Percentiles rank a stretch among this genome's conserved stretches.
Conservation (phyloP, 1,140 invertebrate genomes). For the Hypothenemus hampei region DNA sequence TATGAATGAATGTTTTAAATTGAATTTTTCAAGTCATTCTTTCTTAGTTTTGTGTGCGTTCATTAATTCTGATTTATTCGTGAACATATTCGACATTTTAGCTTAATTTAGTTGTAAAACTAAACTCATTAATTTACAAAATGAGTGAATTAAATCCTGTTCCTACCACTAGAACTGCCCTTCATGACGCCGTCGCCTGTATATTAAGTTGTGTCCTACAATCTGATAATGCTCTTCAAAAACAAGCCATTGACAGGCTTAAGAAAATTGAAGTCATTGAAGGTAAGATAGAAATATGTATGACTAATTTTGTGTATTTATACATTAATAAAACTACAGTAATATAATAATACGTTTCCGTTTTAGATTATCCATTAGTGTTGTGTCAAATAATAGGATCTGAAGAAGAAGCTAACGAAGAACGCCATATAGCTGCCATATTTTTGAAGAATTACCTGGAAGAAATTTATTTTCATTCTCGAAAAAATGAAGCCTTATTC, state of each 20-base stretch:
- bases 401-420: slow-evolving; percentile 2
- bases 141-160: too few species aligned
- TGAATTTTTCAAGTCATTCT: too few species aligned
- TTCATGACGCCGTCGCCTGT: slow-evolving; percentile 12
- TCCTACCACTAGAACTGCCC: neutral
- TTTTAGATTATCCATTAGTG: slow-evolving; percentile 23
- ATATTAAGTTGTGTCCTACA: slow-evolving; percentile 14
- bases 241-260: neutral
- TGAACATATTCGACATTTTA: too few species aligned
- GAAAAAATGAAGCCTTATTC: neutral
- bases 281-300: slow-evolving; percentile 1
- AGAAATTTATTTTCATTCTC: neutral
- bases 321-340: neutral
- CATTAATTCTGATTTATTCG: too few species aligned
- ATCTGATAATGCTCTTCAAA: slow-evolving; percentile 7
- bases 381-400: slow-evolving; percentile 12
- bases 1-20: too few species aligned
- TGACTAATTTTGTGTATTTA: neutral
- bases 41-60: too few species aligned
- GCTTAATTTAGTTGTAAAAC: too few species aligned
- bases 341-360: neutral
- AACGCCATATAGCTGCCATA: slow-evolving; percentile 16
- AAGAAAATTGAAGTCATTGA: slow-evolving; percentile 15
- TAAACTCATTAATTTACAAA: neutral
- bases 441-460: slow-evolving; percentile 24